Base-by-base conservation (phyloP, 2,113 vertebrate species). In the Sinocyclocheilus rhinocerous region DNA sequence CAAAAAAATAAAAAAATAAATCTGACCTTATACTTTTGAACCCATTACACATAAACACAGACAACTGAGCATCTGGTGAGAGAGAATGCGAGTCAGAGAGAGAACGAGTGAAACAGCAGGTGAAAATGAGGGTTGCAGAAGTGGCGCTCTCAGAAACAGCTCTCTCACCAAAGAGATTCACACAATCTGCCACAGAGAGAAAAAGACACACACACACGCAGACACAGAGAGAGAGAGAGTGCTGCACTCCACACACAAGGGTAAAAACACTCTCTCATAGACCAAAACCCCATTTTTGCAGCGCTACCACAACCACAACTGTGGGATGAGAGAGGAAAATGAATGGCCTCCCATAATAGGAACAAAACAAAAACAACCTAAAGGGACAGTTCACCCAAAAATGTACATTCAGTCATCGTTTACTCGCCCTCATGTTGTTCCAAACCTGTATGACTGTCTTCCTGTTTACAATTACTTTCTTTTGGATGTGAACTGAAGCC, bases 341-440 rank as follows among this genome's bases (percentile, higher is more conserved):
- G 16, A 76, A 45, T 57, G 29, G 16, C 50, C 33, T 61, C 22
- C 48, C 18, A 73, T 73, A 52, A 69, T 52, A 20, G 80, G 63
- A 52, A 33, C 24, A 69, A 48, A 82, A 82, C 39, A 69, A 82
- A 81, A 82, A 89, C 89, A 48, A 33, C 6, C 16, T 81, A 81
- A 81, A 52, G 80, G 6, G 15, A 52, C 0, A 70, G 80, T 88
- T 93, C 69, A 88, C 93, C 92, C 91, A 92, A 90, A 93, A 92
- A 90, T 88, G 76, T 83, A 67, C 45, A 29, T 55, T 26, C 45
- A 70, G 16, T 70, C 33, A 70, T 15, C 0, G 29, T 80, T 80
- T 57, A 33, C 50, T 33, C 50, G 4, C 50, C 4, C 26, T 78
- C 26, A 57, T 22, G 29, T 55, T 18, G 10, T 78, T 57, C 16